Base-by-base conservation (phyloP, 2,113 vertebrate species). In the Phocoena phocoena region DNA sequence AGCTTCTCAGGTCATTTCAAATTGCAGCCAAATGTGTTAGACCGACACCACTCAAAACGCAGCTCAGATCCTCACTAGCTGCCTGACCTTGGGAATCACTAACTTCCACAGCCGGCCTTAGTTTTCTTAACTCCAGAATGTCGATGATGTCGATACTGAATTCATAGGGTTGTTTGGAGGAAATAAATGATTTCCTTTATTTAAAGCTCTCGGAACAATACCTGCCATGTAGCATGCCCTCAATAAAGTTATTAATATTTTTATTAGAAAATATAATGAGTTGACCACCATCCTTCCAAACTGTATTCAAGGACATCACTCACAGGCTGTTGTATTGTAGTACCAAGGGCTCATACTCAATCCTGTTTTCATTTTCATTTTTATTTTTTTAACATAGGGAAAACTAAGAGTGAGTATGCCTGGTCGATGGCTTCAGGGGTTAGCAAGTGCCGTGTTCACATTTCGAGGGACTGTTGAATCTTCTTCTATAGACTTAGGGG, bases 401-500 rank as follows among this genome's bases (percentile, higher is more conserved):
- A 0, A 13, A 79, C 38, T 82, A 6, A 11, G 79, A 92, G 70
- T 17, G 86, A 88, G 95, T 41, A 15, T 41, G n/a, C 83, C 62
- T 95, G 88, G 92, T 76, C 92, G 81, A 97, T 90, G 96, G 31
- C 74, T 96, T 97, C 44, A 15, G 53, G 91, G 81, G 60, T 95
- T 79, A 0, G 0, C 73, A 6, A 21, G 38, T 81, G 93, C 97
- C 95, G 36, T 87, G 41, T 0, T 94, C 31, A 18, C 1, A 18
- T 97, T 82, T 98, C 50, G 31, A 81, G 95, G 88, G 81, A 95
- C 85, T 80, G 84, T 90, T 95, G 81, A 28, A 53, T 97, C 86
- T 95, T 97, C 86, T 92, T 97, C 86, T 67, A 96, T 98, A 97
- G 97, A 86, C 86, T 93, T 0, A 2, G 36, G 76, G 95, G 28